Base-by-base conservation (phyloP, 2,888 invertebrate species). In the Athetis lepigone region DNA sequence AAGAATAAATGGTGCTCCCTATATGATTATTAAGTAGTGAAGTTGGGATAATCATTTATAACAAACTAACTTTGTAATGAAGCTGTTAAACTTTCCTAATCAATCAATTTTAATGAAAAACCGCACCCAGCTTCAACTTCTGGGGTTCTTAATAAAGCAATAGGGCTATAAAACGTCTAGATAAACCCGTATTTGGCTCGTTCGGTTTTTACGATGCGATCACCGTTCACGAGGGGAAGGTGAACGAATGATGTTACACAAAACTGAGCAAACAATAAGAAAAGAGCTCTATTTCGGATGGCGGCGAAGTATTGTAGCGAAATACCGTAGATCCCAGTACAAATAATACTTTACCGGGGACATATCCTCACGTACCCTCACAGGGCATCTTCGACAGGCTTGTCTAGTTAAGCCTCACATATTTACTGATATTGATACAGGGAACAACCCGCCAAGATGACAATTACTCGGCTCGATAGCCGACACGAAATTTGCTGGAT, bases 391-490 rank as follows among this genome's bases (percentile, higher is more conserved):
- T 84, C 79, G 81, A 81, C 77, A 80, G 74, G 71, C 77, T 70
- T 77, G 65, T 78, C 77, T 80, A 77, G 82, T 80, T 84, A 83
- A 84, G 85, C 83, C 81, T 66, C 85, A 79, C 83, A 83, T 88
- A 90, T 89, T 90, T 89, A 89, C 89, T 85, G 88, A 84, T 90
- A 91, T 92, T 87, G 91, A 89, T 90, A 90, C 85, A 81, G 82
- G 78, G 81, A 76, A 80, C 80, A 70, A 75, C 69, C 77, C 79
- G 71, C 77, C 84, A 80, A 86, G 88, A 85, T 86, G 88, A 88
- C 90, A 90, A 91, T 92, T 91, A 91, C 88, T 83, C 68, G 37
- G 55, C 63, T 57, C 63, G 18, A 52, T 66, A 39, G 54, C 50
- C 39, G 60, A 42, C 47, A 64, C 51, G 29, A 57, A 65, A 49